Conservation (phyloP, 2,113 vertebrate species). For the Arizona elegans region DNA sequence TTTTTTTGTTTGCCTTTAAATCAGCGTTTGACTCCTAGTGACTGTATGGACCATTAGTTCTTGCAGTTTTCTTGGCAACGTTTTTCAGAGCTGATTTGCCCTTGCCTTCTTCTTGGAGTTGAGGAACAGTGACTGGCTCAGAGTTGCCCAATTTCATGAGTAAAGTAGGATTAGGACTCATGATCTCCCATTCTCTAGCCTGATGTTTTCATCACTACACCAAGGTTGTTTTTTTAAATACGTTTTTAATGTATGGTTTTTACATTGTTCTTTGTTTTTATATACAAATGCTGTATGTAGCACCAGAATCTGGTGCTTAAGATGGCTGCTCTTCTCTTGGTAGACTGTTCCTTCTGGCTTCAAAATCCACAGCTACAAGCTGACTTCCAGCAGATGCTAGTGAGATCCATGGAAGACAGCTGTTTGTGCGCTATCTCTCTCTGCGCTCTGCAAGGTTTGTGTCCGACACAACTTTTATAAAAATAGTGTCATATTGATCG, state of each 20-base stretch:
- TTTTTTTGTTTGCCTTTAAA: not conserved
- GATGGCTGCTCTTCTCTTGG: not conserved
- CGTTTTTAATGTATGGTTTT: not conserved
- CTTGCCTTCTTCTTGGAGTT: not conserved
- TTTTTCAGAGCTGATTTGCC: not conserved
- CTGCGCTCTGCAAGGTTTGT: conserved; percentile 41
- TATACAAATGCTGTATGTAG: not conserved
- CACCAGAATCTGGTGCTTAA: not conserved
- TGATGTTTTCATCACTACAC: not conserved
- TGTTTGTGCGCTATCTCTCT: conserved; percentile 11
- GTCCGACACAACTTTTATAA: accelerated
- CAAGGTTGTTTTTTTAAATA: not conserved
- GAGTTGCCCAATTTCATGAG: not conserved
- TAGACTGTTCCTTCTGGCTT: conserved; percentile 51
- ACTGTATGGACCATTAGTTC: not conserved
- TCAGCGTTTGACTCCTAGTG: not conserved
- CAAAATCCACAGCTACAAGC: conserved; percentile 9
- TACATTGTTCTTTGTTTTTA: not conserved
- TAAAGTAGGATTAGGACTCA: not conserved
- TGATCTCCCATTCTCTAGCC: not conserved
- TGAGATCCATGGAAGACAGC: conserved; percentile 31
- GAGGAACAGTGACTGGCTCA: not conserved
- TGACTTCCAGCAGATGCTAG: conserved; percentile 12
- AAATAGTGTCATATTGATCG: not conserved
- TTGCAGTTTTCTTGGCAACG: not conserved